These are phyloP conservation scores for Lapara coniferarum DNA, from an alignment of 2,888 invertebrate species.

Conservation along the genomic window DNA sequence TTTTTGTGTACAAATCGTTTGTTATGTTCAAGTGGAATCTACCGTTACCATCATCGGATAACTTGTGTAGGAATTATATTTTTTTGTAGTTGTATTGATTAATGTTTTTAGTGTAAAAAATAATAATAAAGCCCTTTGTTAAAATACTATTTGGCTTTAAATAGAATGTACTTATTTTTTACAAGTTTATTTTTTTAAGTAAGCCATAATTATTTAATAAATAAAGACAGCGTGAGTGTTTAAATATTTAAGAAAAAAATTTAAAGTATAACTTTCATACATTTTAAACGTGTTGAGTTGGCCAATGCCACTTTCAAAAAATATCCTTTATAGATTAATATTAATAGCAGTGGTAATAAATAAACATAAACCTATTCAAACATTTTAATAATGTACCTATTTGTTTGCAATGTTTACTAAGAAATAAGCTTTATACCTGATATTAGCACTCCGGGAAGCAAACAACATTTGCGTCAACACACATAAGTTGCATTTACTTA, in stretches of 20 bases:
- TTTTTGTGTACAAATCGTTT: constrained; percentile 13
- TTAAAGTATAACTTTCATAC: too few species aligned
- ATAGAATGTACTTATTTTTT: too few species aligned
- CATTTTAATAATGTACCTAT: not conserved
- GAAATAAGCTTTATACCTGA: constrained; percentile 24
- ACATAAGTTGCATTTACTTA: constrained; percentile 23
- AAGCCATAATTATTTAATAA: too few species aligned
- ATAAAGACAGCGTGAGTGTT: too few species aligned
- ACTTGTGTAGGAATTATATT: not conserved
- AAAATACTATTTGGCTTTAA: too few species aligned
- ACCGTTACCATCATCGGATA: not conserved
- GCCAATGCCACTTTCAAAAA: not conserved
- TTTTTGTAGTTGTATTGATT: not conserved
- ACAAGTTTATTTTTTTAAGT: too few species aligned
- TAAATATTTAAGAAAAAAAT: too few species aligned
- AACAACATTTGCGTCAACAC: constrained; percentile 28
- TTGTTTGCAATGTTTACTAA: constrained; percentile 5
- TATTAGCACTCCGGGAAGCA: constrained; percentile 28
- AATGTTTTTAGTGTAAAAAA: too few species aligned
- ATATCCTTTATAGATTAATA: not conserved
- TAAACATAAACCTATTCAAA: not conserved
- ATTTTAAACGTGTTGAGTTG: too few species aligned
- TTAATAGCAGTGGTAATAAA: not conserved
- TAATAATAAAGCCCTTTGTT: too few species aligned
- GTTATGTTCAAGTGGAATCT: constrained; percentile 18